Conservation (phyloP, 2,113 vertebrate species). For the Amphilophus citrinellus region DNA sequence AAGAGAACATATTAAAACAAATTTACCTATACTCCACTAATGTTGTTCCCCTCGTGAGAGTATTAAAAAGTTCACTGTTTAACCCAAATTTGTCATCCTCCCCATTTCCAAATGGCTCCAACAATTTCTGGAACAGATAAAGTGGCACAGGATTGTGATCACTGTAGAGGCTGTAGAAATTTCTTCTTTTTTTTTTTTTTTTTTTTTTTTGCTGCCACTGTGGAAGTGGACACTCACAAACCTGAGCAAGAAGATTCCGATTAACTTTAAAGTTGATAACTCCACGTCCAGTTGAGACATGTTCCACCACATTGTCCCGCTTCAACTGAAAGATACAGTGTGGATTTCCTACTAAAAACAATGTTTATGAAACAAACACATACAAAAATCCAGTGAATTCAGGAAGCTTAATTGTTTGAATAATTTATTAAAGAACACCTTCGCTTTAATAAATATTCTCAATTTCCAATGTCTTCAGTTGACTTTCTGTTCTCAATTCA, state of each 20-base stretch:
- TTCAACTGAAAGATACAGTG: constrained; percentile 80
- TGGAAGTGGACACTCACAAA: constrained; percentile 46
- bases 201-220: background rate
- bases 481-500: no score
- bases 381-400: background rate
- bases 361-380: background rate
- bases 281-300: constrained; percentile 81
- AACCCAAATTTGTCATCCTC: constrained; percentile 85
- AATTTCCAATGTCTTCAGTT: no score
- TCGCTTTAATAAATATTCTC: no score
- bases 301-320: constrained; percentile 86
- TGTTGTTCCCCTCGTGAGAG: constrained; percentile 77
- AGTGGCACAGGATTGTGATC: background rate
- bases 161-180: background rate
- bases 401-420: no score
- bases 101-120: constrained; percentile 85
- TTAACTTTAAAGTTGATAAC: constrained; percentile 90
- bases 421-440: no score
- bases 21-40: constrained; percentile 93
- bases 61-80: constrained; percentile 89
- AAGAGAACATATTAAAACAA: background rate
- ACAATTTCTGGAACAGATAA: constrained; percentile 81
- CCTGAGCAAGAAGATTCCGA: constrained; percentile 88
- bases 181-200: background rate
- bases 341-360: background rate